phyloP scores from a whole-genome alignment of 2,888 invertebrate genomes.

The Atrina japonica region DNA sequence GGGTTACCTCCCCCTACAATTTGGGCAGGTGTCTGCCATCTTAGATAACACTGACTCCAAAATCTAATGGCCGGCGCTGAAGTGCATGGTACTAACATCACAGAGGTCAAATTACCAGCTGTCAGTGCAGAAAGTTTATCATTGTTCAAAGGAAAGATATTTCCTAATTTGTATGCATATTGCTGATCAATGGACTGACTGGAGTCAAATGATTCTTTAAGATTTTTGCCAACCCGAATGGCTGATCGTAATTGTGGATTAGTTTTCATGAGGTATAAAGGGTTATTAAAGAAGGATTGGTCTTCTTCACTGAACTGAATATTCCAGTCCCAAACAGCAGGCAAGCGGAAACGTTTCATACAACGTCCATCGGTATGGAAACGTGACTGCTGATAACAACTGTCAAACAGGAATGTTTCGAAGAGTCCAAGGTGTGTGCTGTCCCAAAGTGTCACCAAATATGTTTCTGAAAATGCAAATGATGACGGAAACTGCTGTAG shows the following conservation, averaged over 20 bases:
- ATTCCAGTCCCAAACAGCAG: slow-evolving; percentile 92
- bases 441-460: slow-evolving; percentile 96
- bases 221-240: slow-evolving; percentile 30
- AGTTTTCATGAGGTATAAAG: slow-evolving; percentile 83
- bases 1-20: slow-evolving; percentile 86
- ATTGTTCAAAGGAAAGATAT: slow-evolving; percentile 11
- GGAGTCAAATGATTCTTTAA: slow-evolving; percentile 5
- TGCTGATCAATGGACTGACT: slow-evolving; percentile 42
- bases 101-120: no score
- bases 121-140: slow-evolving; percentile 40
- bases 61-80: slow-evolving; percentile 82
- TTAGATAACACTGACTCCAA: slow-evolving; percentile 94
- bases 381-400: slow-evolving; percentile 87
- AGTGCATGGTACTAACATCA: slow-evolving; percentile 44
- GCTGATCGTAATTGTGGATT: slow-evolving; percentile 48
- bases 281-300: slow-evolving; percentile 91
- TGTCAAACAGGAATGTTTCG: slow-evolving; percentile 96
- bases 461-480: slow-evolving; percentile 96
- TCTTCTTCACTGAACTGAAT: slow-evolving; percentile 92
- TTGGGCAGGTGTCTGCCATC: slow-evolving; percentile 93
- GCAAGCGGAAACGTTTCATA: slow-evolving; percentile 56
- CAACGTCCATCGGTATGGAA: slow-evolving; percentile 81
- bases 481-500: slow-evolving; percentile 92
- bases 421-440: slow-evolving; percentile 92
- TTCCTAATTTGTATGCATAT: slow-evolving; percentile 32